phyloP scores from a whole-genome alignment of 2,113 vertebrate genomes.

The Hippocampus zosterae region DNA sequence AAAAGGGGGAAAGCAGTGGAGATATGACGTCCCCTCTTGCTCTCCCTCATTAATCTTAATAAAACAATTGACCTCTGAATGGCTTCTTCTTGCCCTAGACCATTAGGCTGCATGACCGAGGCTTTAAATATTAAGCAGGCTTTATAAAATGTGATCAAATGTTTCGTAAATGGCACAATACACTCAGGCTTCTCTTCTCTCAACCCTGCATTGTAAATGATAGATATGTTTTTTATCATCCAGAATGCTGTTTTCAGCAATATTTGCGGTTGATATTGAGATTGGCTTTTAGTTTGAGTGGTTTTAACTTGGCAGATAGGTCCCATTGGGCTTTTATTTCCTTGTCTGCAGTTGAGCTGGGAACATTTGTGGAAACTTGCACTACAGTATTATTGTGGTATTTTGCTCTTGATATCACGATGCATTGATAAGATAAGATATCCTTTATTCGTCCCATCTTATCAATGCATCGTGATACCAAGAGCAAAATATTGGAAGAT shows the following conservation, averaged over 20 bases:
- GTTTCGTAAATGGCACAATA: slow-evolving; percentile 67
- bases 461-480: too few species aligned
- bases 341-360: neutral
- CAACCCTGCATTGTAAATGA: slow-evolving; percentile 57
- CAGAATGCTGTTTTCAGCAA: slow-evolving; percentile 64
- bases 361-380: neutral
- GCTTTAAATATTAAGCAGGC: slow-evolving; percentile 75
- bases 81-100: slow-evolving; percentile 66
- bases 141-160: slow-evolving; percentile 73
- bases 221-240: slow-evolving; percentile 65
- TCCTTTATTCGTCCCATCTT: too few species aligned
- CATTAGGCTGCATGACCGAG: slow-evolving; percentile 65
- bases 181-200: slow-evolving; percentile 38
- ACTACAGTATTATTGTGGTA: neutral
- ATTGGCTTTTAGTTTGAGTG: slow-evolving; percentile 51
- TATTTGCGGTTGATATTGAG: slow-evolving; percentile 39
- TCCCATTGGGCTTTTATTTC: slow-evolving; percentile 39
- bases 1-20: slow-evolving; percentile 48
- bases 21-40: slow-evolving; percentile 68
- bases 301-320: slow-evolving; percentile 58
- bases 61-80: slow-evolving; percentile 74
- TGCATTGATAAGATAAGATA: too few species aligned
- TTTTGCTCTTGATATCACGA: neutral
- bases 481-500: too few species aligned
- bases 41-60: slow-evolving; percentile 75